phyloP scores from a whole-genome alignment of 2,797 vertebrate species.

The Urophycis tenuis region DNA sequence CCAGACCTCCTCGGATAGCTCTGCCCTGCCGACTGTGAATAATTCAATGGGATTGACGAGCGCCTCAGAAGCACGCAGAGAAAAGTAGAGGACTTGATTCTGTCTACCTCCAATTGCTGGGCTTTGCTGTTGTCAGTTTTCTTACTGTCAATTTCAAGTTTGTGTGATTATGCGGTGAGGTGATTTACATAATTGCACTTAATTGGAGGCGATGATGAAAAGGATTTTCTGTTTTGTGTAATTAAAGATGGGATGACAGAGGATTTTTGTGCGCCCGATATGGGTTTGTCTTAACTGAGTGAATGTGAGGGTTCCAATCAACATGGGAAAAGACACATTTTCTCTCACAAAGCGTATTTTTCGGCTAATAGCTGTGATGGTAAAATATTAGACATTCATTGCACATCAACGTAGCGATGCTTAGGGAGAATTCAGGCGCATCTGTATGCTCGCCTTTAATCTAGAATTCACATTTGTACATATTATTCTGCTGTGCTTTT shows the following conservation, averaged over 20 bases:
- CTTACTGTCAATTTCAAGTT: not conserved
- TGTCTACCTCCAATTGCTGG: not conserved
- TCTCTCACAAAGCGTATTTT: not conserved
- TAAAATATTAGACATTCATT: not conserved
- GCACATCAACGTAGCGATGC: not conserved
- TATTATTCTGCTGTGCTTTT: no score
- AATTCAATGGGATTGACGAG: conserved; percentile 20
- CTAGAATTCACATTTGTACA: not conserved
- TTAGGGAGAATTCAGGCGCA: not conserved
- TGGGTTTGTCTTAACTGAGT: not conserved
- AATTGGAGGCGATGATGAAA: not conserved
- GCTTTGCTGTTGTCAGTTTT: not conserved
- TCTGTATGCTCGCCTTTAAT: no score
- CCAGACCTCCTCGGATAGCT: conserved; percentile 10
- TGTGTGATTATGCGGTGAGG: not conserved
- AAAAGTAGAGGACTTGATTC: not conserved
- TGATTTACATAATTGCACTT: not conserved
- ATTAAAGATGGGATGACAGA: not conserved
- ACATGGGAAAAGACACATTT: not conserved
- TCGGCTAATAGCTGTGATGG: not conserved
- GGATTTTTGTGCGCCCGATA: not conserved
- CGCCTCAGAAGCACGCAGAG: not conserved
- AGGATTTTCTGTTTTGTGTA: not conserved
- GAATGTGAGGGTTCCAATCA: not conserved
- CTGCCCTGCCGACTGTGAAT: conserved; percentile 18